These are phyloP conservation scores for Caenorhabditis virilis DNA, from an alignment of 2,888 invertebrate species.

Conservation along the genomic window DNA sequence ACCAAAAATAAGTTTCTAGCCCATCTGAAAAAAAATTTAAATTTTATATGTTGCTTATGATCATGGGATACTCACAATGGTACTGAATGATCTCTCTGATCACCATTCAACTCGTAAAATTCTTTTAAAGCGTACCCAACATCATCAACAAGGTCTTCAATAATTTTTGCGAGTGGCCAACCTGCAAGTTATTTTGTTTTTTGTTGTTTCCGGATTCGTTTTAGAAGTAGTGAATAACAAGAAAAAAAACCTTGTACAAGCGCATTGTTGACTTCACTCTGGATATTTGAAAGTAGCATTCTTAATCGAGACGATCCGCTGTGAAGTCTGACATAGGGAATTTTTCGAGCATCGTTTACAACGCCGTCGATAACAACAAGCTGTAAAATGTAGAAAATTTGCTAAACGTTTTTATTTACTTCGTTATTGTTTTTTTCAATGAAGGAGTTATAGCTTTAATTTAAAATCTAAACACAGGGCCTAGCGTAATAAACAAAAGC, in stretches of 20 bases:
- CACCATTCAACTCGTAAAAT: slow-evolving; percentile 50
- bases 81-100: slow-evolving; percentile 52
- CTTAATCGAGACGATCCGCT: slow-evolving; percentile 48
- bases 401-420: too few relatives aligned
- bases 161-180: slow-evolving; percentile 44
- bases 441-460: too few relatives aligned
- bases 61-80: slow-evolving; percentile 31
- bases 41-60: not conserved
- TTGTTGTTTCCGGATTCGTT: too few relatives aligned
- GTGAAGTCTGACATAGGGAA: slow-evolving; percentile 58
- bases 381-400: slow-evolving; percentile 5
- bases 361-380: slow-evolving; percentile 58
- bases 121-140: slow-evolving; percentile 56
- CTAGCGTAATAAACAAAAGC: too few relatives aligned
- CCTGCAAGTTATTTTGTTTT: slow-evolving; percentile 28
- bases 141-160: slow-evolving; percentile 55
- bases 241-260: slow-evolving; percentile 54
- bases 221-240: too few relatives aligned
- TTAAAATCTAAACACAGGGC: too few relatives aligned
- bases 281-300: slow-evolving; percentile 54
- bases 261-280: slow-evolving; percentile 60
- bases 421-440: too few relatives aligned
- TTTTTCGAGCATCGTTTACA: slow-evolving; percentile 60
- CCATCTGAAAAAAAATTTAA: slow-evolving; percentile 37
- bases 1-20: slow-evolving; percentile 54